Conservation (phyloP, 2,888 invertebrate genomes). For the Drosophila emarginata region DNA sequence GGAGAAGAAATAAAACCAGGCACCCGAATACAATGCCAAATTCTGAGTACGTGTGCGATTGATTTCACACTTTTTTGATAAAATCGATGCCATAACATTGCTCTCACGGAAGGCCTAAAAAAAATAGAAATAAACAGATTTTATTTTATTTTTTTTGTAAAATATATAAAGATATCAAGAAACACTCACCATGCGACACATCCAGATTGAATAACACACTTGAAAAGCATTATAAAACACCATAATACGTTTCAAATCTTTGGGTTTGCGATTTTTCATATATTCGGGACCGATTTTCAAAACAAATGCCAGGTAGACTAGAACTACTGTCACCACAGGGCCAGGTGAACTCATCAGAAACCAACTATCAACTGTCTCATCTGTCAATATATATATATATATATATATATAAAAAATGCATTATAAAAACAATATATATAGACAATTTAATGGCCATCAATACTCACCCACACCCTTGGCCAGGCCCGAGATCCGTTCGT, state of each 20-base stretch:
- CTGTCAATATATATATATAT: conserved; percentile 83
- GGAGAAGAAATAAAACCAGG: conserved; percentile 91
- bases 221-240: conserved; percentile 93
- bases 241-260: conserved; percentile 88
- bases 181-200: conserved; percentile 83
- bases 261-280: conserved; percentile 89
- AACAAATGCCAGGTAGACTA: conserved; percentile 88
- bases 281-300: conserved; percentile 89
- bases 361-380: conserved; percentile 90
- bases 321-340: conserved; percentile 87
- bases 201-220: conserved; percentile 91
- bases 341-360: conserved; percentile 89
- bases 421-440: not conserved
- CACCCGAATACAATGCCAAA: conserved; percentile 84
- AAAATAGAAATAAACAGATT: not conserved
- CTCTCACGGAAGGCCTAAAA: conserved; percentile 76
- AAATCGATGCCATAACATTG: conserved; percentile 75
- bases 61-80: conserved; percentile 80
- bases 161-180: conserved; percentile 23
- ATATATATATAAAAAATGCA: not conserved
- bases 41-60: conserved; percentile 81
- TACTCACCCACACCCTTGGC: conserved; percentile 80
- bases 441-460: not conserved
- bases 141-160: too few species aligned
- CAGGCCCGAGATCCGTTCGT: conserved; percentile 78